A percentile compares a stretch with the other conserved stretches of the same genome.
phyloP scores from a whole-genome alignment of 37 sponge, comb jelly and placozoan species.

The Spongilla lacustris region DNA sequence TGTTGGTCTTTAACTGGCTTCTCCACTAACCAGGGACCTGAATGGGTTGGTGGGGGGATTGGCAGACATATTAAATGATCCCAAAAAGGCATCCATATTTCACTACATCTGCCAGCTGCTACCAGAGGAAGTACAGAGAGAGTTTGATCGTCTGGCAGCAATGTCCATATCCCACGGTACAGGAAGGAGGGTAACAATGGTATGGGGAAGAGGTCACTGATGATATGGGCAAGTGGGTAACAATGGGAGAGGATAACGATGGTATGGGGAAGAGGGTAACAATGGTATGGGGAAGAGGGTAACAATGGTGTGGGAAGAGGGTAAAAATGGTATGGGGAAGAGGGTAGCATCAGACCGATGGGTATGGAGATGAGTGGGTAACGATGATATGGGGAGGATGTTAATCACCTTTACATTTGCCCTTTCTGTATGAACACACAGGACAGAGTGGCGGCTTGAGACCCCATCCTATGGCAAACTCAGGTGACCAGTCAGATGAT shows the following conservation, averaged over 20 bases:
- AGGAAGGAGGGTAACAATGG: background rate
- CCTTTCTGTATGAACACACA: background rate
- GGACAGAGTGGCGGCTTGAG: background rate
- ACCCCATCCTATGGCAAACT: background rate
- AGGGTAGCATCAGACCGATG: background rate
- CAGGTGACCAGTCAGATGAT: constrained; percentile 7
- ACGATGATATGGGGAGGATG: too few relatives aligned
- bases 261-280: background rate
- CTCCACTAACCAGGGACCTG: constrained; percentile 82
- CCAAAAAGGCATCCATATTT: constrained; percentile 54
- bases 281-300: background rate
- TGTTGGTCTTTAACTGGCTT: too few relatives aligned
- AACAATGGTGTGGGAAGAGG: background rate
- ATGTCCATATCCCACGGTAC: constrained; percentile 1
- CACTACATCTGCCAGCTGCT: constrained; percentile 87
- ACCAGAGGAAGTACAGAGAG: constrained; percentile 62
- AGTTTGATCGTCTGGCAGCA: constrained; percentile 81
- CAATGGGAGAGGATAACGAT: too few relatives aligned
- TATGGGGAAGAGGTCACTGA: background rate
- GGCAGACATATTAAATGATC: constrained; percentile 45
- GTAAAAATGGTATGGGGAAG: background rate
- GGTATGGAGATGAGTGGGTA: background rate
- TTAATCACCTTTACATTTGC: background rate
- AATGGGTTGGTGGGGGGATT: constrained; percentile 42
- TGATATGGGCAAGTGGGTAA: background rate